Conservation (phyloP, 1,140 invertebrate species). For the Protaetia brevitarsis region DNA sequence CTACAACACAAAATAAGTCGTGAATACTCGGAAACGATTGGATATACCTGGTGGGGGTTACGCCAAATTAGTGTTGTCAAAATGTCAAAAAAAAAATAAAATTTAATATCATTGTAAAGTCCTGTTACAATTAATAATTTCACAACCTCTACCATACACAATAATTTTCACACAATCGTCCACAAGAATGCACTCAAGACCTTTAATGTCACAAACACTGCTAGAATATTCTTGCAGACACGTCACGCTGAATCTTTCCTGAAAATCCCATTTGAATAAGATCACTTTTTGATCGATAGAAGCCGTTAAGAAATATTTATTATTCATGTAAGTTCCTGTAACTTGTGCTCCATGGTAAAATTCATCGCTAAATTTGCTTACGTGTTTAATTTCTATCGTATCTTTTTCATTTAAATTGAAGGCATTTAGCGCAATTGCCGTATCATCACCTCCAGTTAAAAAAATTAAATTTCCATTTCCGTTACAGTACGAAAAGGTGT, state of each 20-base stretch:
- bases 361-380: slow-evolving; percentile 18
- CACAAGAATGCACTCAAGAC: slow-evolving; percentile 47
- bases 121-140: slow-evolving; percentile 2
- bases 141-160: slow-evolving; percentile 10
- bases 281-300: slow-evolving; percentile 62
- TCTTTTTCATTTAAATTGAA: slow-evolving; percentile 26
- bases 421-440: slow-evolving; percentile 54
- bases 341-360: slow-evolving; percentile 63
- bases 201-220: slow-evolving; percentile 56
- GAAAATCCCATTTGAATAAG: slow-evolving; percentile 47
- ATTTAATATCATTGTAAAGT: too few relatives aligned
- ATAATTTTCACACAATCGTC: background rate
- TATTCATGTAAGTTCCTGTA: slow-evolving; percentile 56
- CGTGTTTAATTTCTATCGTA: background rate
- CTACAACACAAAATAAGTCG: too few relatives aligned
- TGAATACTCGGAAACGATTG: too few relatives aligned
- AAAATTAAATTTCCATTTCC: slow-evolving; percentile 52
- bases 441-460: slow-evolving; percentile 69
- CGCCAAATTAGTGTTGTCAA: too few relatives aligned
- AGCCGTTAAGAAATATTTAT: slow-evolving; percentile 52
- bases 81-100: too few relatives aligned
- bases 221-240: slow-evolving; percentile 49
- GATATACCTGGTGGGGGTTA: too few relatives aligned
- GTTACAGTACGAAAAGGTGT: slow-evolving; percentile 52
- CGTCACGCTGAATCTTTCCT: slow-evolving; percentile 40